These are phyloP conservation scores for Chrysemys picta DNA, from an alignment of 2,113 vertebrate species.

Conservation along the genomic window DNA sequence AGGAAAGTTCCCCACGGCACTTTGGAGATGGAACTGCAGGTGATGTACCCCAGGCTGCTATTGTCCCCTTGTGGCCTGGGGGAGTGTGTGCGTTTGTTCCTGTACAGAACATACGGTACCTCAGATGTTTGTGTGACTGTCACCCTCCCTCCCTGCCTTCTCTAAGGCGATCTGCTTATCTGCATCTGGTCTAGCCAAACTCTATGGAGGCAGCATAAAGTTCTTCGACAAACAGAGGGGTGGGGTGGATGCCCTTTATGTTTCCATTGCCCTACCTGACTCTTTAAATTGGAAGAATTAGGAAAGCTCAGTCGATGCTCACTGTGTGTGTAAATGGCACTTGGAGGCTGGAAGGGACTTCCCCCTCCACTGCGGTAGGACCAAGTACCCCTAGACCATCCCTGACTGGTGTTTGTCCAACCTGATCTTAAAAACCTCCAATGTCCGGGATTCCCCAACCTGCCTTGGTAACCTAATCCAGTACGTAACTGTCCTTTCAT, in stretches of 20 bases:
- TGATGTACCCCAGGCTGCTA: not conserved
- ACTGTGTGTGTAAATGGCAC: too few species aligned
- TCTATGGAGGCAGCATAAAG: not conserved
- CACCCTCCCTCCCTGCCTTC: not conserved
- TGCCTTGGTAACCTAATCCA: too few species aligned
- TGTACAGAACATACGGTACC: not conserved
- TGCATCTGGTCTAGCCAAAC: not conserved
- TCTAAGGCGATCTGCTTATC: not conserved
- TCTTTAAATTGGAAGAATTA: not conserved
- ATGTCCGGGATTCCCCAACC: too few species aligned
- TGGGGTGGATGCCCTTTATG: not conserved
- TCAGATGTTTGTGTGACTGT: not conserved
- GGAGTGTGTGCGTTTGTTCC: not conserved
- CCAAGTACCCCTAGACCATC: too few species aligned
- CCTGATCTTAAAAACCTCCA: too few species aligned
- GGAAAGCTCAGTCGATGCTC: not conserved
- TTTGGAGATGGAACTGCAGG: too few species aligned
- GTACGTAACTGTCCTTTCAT: too few species aligned
- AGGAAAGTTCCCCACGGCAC: not conserved
- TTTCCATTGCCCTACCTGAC: not conserved
- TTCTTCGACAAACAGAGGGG: not conserved
- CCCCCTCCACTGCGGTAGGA: too few species aligned
- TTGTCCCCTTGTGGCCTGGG: not conserved
- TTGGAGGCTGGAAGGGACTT: too few species aligned
- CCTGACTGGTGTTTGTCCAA: too few species aligned